Evolutionary conservation across 2,797 vertebrate genomes (phyloP), one percentile per base, ranked within the genome.

Genomic region (Tympanoctomys barrerae): DNA sequence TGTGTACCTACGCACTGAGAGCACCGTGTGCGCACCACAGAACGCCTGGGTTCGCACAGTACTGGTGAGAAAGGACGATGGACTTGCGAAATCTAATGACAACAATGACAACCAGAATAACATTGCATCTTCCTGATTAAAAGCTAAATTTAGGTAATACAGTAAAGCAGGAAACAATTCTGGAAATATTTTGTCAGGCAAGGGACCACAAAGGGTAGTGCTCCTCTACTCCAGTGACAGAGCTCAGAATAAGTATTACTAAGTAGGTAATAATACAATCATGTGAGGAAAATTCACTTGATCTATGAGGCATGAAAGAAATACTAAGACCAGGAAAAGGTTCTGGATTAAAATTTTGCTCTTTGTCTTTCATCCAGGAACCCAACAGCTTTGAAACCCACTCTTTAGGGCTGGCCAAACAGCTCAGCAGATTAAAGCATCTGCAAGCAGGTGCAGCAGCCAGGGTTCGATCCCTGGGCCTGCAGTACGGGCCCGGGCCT

Each of bases 171-270:
- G 73, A 95, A 85, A 46, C 8, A 87, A 87, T 77, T 75, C 87
- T 78, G 26, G 57, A 94, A 95, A 68, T 61, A 57, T 77, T 86
- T 90, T 91, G 82, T 85, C 66, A 39, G 21, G 80, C 31, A 89
- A 77, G 80, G 64, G 85, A 64, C 80, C n/a, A 92, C 54, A 84
- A 87, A 85, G 7, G 42, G 5, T 5, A 46, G 19, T 18, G 28
- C 18, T 57, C 39, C 70, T 2, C 19, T 14, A 54, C 9, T 42
- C 39, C 19, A 1, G 66, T 22, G 11, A 16, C 28, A 33, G 52
- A 21, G 61, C 14, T 39, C 21, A 33, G 54, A 94, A 39, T 91
- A 71, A 87, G n/a, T 19, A 42, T 1, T 9, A 73, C 33, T 90
- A 49, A 42, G 24, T 39, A 73, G 73, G 13, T 24, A 90, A 73